Evolutionary conservation across 2,888 invertebrate species (phyloP).

Genomic region (Melanostoma scalare): DNA sequence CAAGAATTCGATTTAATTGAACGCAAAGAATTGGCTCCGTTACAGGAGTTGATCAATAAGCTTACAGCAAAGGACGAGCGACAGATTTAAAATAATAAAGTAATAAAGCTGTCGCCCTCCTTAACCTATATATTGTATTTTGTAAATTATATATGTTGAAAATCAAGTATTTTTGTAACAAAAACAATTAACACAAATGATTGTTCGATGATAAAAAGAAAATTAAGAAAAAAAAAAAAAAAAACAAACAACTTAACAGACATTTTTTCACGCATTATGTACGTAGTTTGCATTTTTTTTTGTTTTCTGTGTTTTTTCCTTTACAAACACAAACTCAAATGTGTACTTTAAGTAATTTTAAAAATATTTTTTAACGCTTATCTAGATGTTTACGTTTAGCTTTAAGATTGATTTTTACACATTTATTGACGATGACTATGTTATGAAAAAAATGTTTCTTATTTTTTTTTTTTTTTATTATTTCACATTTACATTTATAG

Average conservation of each 20-base stretch:
- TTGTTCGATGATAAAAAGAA: constrained; percentile 12
- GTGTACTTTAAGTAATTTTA: constrained; percentile 72
- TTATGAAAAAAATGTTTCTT: constrained; percentile 41
- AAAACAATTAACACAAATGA: constrained; percentile 30
- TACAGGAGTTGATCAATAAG: constrained; percentile 98
- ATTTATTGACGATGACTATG: constrained; percentile 34
- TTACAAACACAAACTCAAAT: constrained; percentile 57
- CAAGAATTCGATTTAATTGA: constrained; percentile 99
- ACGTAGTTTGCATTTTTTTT: constrained; percentile 56
- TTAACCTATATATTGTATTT: constrained; percentile 59
- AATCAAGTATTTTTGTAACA: constrained; percentile 65
- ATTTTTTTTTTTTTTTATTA: constrained; percentile 33
- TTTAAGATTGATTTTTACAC: constrained; percentile 64
- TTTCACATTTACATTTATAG: constrained; percentile 55
- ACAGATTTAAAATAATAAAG: constrained; percentile 83
- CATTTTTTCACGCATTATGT: constrained; percentile 52
- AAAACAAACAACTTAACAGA: constrained; percentile 2
- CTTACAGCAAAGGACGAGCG: constrained; percentile 94
- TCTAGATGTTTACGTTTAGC: constrained; percentile 67
- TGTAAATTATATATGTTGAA: constrained; percentile 63
- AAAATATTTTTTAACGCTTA: constrained; percentile 69
- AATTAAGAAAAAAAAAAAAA: constrained; percentile 12
- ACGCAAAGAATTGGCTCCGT: constrained; percentile 96
- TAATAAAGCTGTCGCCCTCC: constrained; percentile 13
- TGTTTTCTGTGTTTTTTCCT: constrained; percentile 52